Evolutionary conservation across 2,797 vertebrate genomes (phyloP).

Genomic region (Paedocypris micromegethes): DNA sequence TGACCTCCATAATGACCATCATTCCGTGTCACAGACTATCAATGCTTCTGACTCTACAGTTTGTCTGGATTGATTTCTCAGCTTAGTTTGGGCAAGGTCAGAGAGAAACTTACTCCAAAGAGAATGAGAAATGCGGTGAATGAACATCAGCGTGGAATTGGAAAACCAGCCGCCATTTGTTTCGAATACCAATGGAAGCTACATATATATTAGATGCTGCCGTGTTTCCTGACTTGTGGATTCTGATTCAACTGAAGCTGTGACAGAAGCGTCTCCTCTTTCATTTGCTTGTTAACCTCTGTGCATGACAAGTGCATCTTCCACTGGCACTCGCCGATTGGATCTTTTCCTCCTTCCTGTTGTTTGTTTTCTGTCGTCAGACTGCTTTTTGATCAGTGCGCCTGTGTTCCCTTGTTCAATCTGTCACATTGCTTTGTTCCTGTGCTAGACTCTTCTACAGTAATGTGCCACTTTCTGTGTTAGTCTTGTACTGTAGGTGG

Average conservation of each 20-base stretch:
- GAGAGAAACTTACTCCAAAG: constrained; percentile 15
- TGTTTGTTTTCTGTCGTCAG: constrained; percentile 18
- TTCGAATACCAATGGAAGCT: background rate
- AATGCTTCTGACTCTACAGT: constrained; percentile 18
- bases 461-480: too few species aligned
- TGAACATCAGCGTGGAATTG: background rate
- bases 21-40: background rate
- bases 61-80: constrained; percentile 15
- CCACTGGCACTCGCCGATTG: constrained; percentile 29
- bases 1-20: constrained; percentile 23
- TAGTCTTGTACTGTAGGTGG: too few species aligned
- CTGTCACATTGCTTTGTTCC: constrained; percentile 42
- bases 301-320: constrained; percentile 11
- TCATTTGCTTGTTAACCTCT: constrained; percentile 36
- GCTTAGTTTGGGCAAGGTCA: constrained; percentile 4
- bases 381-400: constrained; percentile 46
- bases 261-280: constrained; percentile 7
- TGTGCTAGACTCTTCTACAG: constrained; percentile 16
- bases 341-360: constrained; percentile 36
- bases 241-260: constrained; percentile 4
- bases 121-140: constrained; percentile 4
- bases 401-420: constrained; percentile 43
- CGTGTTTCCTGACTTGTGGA: constrained; percentile 6
- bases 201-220: background rate
- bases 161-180: background rate